Percentiles rank a stretch among this genome's conserved stretches.
These are phyloP conservation scores for Coleophora deauratella DNA, from an alignment of 2,888 invertebrate species.

Conservation along the genomic window DNA sequence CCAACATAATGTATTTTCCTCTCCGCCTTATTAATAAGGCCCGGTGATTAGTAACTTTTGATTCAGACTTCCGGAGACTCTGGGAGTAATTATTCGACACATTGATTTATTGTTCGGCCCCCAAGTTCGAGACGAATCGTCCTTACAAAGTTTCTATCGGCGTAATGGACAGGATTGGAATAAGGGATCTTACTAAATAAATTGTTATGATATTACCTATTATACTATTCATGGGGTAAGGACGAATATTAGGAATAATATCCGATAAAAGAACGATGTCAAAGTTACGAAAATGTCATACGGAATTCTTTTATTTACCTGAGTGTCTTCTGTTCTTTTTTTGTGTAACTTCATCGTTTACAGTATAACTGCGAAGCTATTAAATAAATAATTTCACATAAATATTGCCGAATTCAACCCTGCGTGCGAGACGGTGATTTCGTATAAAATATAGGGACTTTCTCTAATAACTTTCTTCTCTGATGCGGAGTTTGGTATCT, in stretches of 20 bases:
- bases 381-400: too few relatives aligned
- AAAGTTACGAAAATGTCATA: too few relatives aligned
- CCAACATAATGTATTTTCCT: slow-evolving; percentile 12
- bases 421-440: slow-evolving; percentile 30
- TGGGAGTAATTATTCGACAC: slow-evolving; percentile 69
- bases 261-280: too few relatives aligned
- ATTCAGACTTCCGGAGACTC: slow-evolving; percentile 45
- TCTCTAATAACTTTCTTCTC: slow-evolving; percentile 46
- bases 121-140: slow-evolving; percentile 44
- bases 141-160: slow-evolving; percentile 31
- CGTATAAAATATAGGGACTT: slow-evolving; percentile 47
- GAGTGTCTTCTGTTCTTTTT: too few relatives aligned
- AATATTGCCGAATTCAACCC: background rate
- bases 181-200: background rate
- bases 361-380: too few relatives aligned
- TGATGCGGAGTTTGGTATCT: slow-evolving; percentile 42
- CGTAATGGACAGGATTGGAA: slow-evolving; percentile 15
- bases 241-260: too few relatives aligned
- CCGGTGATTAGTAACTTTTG: slow-evolving; percentile 67
- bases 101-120: slow-evolving; percentile 66
- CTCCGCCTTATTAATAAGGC: slow-evolving; percentile 55
- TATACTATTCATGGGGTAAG: too few relatives aligned
- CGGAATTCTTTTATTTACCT: too few relatives aligned
- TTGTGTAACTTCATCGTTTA: too few relatives aligned
- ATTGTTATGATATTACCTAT: too few relatives aligned